Evolutionary conservation across 2,797 vertebrate species (phyloP), one percentile per base, ranked within the genome.

Genomic region (Antennarius maculatus): DNA sequence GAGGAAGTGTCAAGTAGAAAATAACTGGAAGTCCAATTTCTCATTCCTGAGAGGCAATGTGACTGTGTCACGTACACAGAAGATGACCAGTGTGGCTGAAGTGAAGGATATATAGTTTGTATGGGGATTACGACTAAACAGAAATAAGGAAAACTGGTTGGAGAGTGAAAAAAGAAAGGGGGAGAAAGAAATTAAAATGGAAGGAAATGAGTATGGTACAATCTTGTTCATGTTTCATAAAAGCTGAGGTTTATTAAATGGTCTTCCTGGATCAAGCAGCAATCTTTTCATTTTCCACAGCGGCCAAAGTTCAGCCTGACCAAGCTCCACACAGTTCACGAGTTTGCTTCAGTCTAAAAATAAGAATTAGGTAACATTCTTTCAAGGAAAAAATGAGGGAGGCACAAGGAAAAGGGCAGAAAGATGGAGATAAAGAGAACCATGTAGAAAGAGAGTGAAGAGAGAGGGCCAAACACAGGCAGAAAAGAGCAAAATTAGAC

Each of bases 1-100:
- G 8, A 43, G 41, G 3, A 12, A 7, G 29, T 6, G 18, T 49
- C 13, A 18, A 23, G 41, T 39, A 41, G 43, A 53, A 71, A 69
- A 15, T n/a, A n/a, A 46, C 43, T 39, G 37, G 37, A 60, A 49
- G 49, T 63, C 10, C 1, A 41, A 61, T 61, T 65, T 76, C 73
- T 69, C 72, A 43, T 66, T 61, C 53, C 23, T 61, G 66, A 60
- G 74, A 76, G 68, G 31, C 11, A 58, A 55, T 60, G 42, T 18
- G 39, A 65, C 41, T 72, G 61, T 47, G 49, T 75, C 68, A 55
- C 13, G 42, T 59, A 77, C 70, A 72, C 60, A 77, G 68, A 67
- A 10, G 56, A 80, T 74, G 42, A 47, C 41, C 27, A 51, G 43
- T 47, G 58, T 50, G 51, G 41, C 47, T 42, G 47, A 69, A 71